A percentile compares a stretch with the other conserved stretches of the same genome.
These are phyloP conservation scores for Lasioglossum zephyrum DNA, from an alignment of 2,888 invertebrate species.

Conservation along the genomic window DNA sequence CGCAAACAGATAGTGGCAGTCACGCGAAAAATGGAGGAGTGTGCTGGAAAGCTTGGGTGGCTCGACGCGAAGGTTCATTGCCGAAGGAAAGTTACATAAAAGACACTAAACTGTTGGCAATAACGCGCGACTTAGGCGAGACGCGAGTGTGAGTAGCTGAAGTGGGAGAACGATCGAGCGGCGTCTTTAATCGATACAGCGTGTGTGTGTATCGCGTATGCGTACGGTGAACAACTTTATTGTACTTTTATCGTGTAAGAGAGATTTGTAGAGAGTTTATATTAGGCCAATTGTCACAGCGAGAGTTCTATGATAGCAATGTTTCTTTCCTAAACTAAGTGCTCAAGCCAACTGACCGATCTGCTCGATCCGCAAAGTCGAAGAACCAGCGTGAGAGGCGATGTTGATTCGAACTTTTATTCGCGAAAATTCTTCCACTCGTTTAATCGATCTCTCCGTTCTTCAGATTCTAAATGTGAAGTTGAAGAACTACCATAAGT, in stretches of 20 bases:
- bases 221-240: slow-evolving; percentile 60
- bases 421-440: background rate
- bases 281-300: slow-evolving; percentile 66
- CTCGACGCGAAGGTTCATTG: background rate
- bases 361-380: background rate
- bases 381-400: too few species aligned
- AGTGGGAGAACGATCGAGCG: slow-evolving; percentile 38
- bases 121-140: slow-evolving; percentile 54
- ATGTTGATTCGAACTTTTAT: background rate
- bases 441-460: background rate
- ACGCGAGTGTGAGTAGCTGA: slow-evolving; percentile 16
- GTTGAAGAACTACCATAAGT: background rate
- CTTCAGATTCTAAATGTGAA: background rate
- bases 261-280: slow-evolving; percentile 74
- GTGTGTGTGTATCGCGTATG: slow-evolving; percentile 47
- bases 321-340: slow-evolving; percentile 30
- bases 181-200: slow-evolving; percentile 45
- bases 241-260: slow-evolving; percentile 65
- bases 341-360: slow-evolving; percentile 31
- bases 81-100: background rate
- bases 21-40: background rate
- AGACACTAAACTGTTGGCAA: slow-evolving; percentile 60
- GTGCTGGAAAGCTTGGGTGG: background rate
- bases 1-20: background rate
- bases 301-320: slow-evolving; percentile 62